Evolutionary conservation across 2,797 vertebrate genomes (phyloP).

Genomic region (Myotis planiceps): DNA sequence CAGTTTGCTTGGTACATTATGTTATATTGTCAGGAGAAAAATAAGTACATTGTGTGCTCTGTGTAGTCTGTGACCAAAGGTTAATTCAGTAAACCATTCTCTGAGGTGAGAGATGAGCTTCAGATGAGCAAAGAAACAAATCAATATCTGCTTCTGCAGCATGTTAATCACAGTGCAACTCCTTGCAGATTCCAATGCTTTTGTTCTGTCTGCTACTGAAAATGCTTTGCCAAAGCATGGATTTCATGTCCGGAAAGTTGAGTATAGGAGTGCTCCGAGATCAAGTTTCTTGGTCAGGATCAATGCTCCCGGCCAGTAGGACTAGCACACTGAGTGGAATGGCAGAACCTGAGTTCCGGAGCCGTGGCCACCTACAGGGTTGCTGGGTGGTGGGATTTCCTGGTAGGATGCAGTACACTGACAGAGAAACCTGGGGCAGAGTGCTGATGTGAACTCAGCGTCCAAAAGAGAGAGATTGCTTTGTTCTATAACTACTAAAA

Average conservation of each 20-base stretch:
- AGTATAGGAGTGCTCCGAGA: background rate
- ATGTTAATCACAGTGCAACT: background rate
- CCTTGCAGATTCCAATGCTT: conserved; percentile 9
- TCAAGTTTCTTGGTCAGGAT: background rate
- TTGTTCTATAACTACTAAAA: background rate
- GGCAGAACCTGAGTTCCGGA: background rate
- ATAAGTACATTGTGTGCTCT: background rate
- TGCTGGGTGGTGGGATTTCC: background rate
- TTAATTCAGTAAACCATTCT: background rate
- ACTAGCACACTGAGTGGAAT: background rate
- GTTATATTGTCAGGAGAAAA: background rate
- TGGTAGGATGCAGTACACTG: background rate
- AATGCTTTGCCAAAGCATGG: background rate
- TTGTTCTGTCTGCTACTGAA: conserved; percentile 38
- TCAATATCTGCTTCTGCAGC: conserved; percentile 2
- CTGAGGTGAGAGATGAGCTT: background rate
- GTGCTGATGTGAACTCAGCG: background rate
- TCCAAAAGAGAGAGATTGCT: background rate
- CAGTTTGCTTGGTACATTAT: conserved; percentile 8
- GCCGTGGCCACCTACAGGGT: background rate
- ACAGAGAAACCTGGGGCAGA: background rate
- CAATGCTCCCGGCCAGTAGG: background rate
- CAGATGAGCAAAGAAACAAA: conserved; percentile 34
- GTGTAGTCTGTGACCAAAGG: background rate
- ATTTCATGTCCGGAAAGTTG: conserved; percentile 15